Evolutionary conservation across 2,888 invertebrate species (phyloP), one percentile per base, ranked within the genome.

Genomic region (Pachycephus smyrnensis): DNA sequence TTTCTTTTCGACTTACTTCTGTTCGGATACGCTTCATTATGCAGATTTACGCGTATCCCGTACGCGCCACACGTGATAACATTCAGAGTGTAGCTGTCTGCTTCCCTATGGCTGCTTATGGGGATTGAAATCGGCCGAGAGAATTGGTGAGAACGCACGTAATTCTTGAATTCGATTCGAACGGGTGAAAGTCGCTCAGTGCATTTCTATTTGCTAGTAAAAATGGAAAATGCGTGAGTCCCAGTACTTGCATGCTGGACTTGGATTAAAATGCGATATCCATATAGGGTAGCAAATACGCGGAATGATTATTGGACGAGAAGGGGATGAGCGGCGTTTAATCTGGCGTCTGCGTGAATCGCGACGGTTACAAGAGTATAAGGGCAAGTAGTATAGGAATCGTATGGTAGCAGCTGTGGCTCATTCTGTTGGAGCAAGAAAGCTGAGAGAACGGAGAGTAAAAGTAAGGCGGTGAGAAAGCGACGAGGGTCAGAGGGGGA

Each of bases 391-490:
- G 23, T 31, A 1, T 3, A 12, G 71, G 32, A 71, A 33, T 31
- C 6, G 32, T 55, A 55, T 55, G 55, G 55, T 23, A 55, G 55
- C 55, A 23, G 55, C 55, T 55, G 55, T 2, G 55, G 6, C 55
- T 55, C 55, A 1, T 55, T 23, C 40, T 6, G 40, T 9, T 9
- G 23, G 23, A 9, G 55, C 23, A 9, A 2, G 55, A 55, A 23
- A 55, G 55, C 9, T 12, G 68, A 55, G 55, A 55, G 40, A 69
- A 68, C 15, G 68, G 73, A 35, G 69, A 68, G 68, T 55, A 33
- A 55, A 73, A 69, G 73, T 40, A 40, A 31, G 75, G 69, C 35
- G 77, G 55, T 68, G 68, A 55, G 68, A 80, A 68, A 40, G 69
- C 73, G 35, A 1, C 68, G 40, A 35, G 32, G 73, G 31, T 15